Base-by-base conservation (phyloP, 2,797 vertebrate species). In the Melanotaenia boesemani region DNA sequence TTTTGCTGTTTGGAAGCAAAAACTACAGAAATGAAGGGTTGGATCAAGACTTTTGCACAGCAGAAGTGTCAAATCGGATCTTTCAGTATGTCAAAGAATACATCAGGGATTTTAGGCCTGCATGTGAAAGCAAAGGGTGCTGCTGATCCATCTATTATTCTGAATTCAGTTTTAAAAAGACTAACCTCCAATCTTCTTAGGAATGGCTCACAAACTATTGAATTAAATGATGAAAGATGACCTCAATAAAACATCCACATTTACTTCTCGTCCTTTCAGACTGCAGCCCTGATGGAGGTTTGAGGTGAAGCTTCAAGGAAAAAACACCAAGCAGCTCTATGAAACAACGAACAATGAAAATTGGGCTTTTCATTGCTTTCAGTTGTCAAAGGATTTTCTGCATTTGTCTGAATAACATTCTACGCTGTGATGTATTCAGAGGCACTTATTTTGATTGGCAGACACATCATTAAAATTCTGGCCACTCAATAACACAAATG, bases 391-490 rank as follows among this genome's bases (percentile, higher is more conserved):
- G 50, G 20, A 37, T 30, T 70, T 55, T 59, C 71, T 41, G n/a
- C 54, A 48, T 70, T 78, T 37, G 71, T 72, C 37, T 58, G 50
- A 69, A 73, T 36, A 52, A 20, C 9, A 69, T 48, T 66, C 39
- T 34, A 52, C 20, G 10, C 24, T 70, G 52, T 59, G 69, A 84
- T 73, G 30, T 18, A 80, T 56, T 70, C 32, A 18, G 22, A 72
- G 56, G 22, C 56, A 18, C 79, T 80, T 71, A 64, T 63, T 83
- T 61, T 86, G 83, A 90, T 72, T 80, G 84, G 69, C 74, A 86
- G 63, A 72, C 22, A 58, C 68, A 37, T 72, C 67, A 84, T 88
- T 89, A 72, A 76, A 63, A 79, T 86, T 88, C 81, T 37, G 74
- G 74, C 66, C 79, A 74, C 74, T 79, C 7, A 20, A 56, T 60